phyloP scores from a whole-genome alignment of 2,113 vertebrate genomes.

The Vicugna pacos region DNA sequence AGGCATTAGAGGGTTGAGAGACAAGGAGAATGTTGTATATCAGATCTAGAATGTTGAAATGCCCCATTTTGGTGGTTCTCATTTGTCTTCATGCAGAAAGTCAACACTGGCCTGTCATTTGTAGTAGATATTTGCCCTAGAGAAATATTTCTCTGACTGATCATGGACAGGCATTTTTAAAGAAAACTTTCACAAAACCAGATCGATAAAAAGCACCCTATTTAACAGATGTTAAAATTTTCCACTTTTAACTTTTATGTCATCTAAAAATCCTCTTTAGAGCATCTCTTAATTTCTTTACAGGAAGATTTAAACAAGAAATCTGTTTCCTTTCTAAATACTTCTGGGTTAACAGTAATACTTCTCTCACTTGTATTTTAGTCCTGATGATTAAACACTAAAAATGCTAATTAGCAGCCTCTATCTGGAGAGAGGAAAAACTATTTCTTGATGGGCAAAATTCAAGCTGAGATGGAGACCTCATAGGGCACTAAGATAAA shows the following conservation, averaged over 20 bases:
- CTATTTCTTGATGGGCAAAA: neutral
- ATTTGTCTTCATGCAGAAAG: neutral
- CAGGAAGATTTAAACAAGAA: slow-evolving; percentile 57
- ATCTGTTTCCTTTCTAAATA: slow-evolving; percentile 68
- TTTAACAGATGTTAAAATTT: slow-evolving; percentile 43
- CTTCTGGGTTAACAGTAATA: slow-evolving; percentile 59
- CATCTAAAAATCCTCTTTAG: slow-evolving; percentile 29
- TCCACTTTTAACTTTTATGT: slow-evolving; percentile 64
- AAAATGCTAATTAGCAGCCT: slow-evolving; percentile 57
- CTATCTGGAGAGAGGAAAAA: neutral
- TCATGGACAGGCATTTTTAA: neutral
- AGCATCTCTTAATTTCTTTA: slow-evolving; percentile 29
- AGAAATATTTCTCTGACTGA: slow-evolving; percentile 30
- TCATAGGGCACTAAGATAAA: neutral
- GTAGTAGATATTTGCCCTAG: neutral
- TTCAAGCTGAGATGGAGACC: slow-evolving; percentile 16
- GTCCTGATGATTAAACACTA: slow-evolving; percentile 60
- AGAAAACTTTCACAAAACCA: slow-evolving; percentile 13
- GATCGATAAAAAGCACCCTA: slow-evolving; percentile 28
- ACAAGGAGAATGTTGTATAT: neutral
- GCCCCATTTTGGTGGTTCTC: neutral
- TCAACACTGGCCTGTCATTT: neutral
- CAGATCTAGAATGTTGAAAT: slow-evolving; percentile 26
- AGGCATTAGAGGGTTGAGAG: neutral
- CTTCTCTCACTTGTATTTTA: slow-evolving; percentile 64